These are phyloP conservation scores for Cephus rjabovi DNA, from an alignment of 2,888 invertebrate species.

Conservation along the genomic window DNA sequence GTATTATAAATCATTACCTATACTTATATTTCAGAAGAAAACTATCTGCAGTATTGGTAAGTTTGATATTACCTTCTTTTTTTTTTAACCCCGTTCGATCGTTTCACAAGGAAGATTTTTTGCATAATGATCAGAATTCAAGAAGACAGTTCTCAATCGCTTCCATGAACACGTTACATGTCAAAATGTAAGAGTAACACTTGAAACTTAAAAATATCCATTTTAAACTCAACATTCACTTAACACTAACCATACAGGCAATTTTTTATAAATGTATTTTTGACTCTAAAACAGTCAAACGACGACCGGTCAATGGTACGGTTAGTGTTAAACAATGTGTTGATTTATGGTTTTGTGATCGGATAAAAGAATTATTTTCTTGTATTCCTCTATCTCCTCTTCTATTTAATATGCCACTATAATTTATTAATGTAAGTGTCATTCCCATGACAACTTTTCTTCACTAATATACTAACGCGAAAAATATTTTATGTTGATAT, in stretches of 20 bases:
- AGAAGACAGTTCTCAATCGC: background rate
- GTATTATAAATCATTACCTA: constrained; percentile 50
- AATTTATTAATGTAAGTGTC: background rate
- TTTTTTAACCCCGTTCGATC: constrained; percentile 25
- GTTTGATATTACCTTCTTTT: constrained; percentile 41
- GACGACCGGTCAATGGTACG: too few relatives aligned
- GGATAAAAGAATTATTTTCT: background rate
- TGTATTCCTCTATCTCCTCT: background rate
- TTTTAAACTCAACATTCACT: background rate
- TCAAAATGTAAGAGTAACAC: background rate
- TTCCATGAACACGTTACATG: background rate
- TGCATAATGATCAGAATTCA: background rate
- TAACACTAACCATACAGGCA: background rate
- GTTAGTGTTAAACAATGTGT: background rate
- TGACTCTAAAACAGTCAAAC: too few relatives aligned
- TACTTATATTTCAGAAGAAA: constrained; percentile 61
- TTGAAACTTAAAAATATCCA: background rate
- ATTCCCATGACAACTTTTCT: background rate
- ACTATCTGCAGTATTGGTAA: constrained; percentile 52
- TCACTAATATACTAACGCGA: background rate
- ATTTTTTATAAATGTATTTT: too few relatives aligned
- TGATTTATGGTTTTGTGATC: too few relatives aligned
- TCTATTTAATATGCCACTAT: background rate
- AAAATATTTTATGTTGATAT: background rate
- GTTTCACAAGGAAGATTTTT: constrained; percentile 42